Percentiles rank a stretch among this genome's conserved stretches.
Evolutionary conservation across 2,888 invertebrate genomes (phyloP).

Genomic region (Hoplodrina ambigua): DNA sequence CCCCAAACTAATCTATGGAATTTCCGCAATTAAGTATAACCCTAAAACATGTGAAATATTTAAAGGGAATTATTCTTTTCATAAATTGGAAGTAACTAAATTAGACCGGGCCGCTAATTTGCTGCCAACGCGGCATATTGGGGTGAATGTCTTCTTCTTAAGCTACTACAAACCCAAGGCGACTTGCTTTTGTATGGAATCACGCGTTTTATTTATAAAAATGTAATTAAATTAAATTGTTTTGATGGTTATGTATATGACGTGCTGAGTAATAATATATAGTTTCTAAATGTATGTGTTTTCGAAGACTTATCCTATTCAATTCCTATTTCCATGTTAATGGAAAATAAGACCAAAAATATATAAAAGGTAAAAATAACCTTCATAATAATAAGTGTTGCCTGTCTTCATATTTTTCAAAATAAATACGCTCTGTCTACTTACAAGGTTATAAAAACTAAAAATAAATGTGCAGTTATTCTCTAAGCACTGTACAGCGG

Average conservation of each 20-base stretch:
- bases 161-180: constrained; percentile 30
- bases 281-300: no score
- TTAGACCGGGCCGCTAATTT: constrained; percentile 32
- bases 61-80: constrained; percentile 36
- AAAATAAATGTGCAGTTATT: constrained; percentile 46
- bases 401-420: background rate
- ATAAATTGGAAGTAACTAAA: constrained; percentile 15
- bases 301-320: no score
- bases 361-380: no score
- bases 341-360: no score
- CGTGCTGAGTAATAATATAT: no score
- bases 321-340: no score
- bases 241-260: no score
- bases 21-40: constrained; percentile 30
- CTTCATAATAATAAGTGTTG: background rate
- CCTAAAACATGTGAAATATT: constrained; percentile 20
- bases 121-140: constrained; percentile 21
- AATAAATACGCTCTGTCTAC: background rate
- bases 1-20: constrained; percentile 33
- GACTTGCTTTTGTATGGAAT: constrained; percentile 37
- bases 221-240: background rate
- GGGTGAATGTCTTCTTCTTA: constrained; percentile 29
- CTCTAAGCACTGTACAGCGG: constrained; percentile 4
- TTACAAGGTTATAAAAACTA: constrained; percentile 16
- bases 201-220: constrained; percentile 25